Conservation (phyloP, 2,888 invertebrate genomes). For the Pammene fasciana region DNA sequence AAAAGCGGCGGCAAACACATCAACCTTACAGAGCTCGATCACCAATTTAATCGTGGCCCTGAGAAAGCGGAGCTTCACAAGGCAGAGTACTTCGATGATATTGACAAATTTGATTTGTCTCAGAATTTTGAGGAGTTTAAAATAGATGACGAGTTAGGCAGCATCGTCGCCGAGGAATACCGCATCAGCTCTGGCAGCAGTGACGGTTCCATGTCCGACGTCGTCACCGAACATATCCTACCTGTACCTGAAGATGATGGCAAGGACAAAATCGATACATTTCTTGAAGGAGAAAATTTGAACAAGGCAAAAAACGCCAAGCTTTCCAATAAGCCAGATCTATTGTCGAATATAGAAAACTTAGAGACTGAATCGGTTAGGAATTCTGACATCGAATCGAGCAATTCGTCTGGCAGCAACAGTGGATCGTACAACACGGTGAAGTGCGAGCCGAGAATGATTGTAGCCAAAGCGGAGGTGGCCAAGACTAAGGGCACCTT, state of each 20-base stretch:
- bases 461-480: conserved; percentile 62
- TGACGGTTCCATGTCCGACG: conserved; percentile 75
- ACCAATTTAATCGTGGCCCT: conserved; percentile 70
- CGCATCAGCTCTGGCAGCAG: conserved; percentile 81
- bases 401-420: conserved; percentile 81
- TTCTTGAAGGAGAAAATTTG: conserved; percentile 65
- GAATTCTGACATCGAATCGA: conserved; percentile 87
- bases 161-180: conserved; percentile 79
- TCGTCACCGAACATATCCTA: conserved; percentile 69
- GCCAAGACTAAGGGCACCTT: conserved; percentile 82
- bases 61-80: conserved; percentile 71
- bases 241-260: conserved; percentile 67
- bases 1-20: conserved; percentile 75
- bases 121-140: conserved; percentile 92
- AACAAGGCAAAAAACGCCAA: conserved; percentile 74
- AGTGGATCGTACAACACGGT: conserved; percentile 77
- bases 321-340: conserved; percentile 80
- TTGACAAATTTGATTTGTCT: conserved; percentile 86
- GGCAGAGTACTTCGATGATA: conserved; percentile 78
- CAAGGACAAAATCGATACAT: conserved; percentile 63
- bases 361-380: conserved; percentile 84
- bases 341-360: conserved; percentile 82
- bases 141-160: conserved; percentile 87
- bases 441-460: conserved; percentile 75
- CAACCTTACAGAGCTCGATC: conserved; percentile 74